Base-by-base conservation (phyloP, 1,140 invertebrate genomes). In the Papilio machaon region DNA sequence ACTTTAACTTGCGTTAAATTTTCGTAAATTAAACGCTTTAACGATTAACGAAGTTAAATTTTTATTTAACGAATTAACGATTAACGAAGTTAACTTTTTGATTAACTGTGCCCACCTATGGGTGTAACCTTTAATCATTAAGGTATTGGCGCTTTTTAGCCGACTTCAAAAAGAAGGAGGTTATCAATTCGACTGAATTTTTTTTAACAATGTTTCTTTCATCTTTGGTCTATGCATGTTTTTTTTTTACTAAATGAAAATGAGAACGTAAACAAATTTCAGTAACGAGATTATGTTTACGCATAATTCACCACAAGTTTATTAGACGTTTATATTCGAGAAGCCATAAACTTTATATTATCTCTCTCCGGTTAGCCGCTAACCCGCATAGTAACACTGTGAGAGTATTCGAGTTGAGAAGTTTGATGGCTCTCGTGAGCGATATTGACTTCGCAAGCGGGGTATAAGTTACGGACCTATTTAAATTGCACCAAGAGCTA, bases 391-490 rank as follows among this genome's bases (percentile, higher is more conserved):
- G 60, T 64, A 64, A 64, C 60, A 64, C 60, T 23, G 60, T 2
- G 19, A 43, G 23, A 35, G 19, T 15, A 23, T 15, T 43, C 70
- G n/a, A 73, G 70, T 73, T 73, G 19, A 73, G 70, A 38, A 73
- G 70, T 73, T 73, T 46, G 70, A 73, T 73, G 38, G 70, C 43
- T 15, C 43, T 43, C 43, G 17, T 73, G 70, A 73, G 38, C 35
- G 38, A 73, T 73, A 73, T 43, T n/a, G 38, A 35, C 60, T 64
- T 64, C 23, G 23, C 60, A 64, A 64, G 60, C 23, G 60, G 23
- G 23, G 2, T 30, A 64, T 64, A 64, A 64, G 19, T 64, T 64
- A 64, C 60, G 60, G 23, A 64, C 23, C 60, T 64, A 64, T 64
- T 64, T 64, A 64, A 64, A 64, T 30, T 64, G 13, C 60, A 10